These are phyloP conservation scores for Chrysemys picta DNA, from an alignment of 2,113 vertebrate species.

Conservation along the genomic window DNA sequence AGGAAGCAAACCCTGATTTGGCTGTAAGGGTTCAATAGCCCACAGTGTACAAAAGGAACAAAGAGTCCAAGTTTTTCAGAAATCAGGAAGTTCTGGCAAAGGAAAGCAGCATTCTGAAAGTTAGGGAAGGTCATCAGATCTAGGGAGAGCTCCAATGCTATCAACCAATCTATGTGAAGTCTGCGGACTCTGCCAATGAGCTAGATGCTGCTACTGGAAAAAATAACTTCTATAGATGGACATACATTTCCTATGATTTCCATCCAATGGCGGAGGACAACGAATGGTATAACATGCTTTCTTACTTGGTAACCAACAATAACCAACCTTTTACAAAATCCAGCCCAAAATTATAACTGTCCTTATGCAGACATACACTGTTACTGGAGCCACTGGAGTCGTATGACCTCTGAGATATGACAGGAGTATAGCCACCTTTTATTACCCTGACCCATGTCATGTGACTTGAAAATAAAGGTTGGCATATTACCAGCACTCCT, in stretches of 20 bases:
- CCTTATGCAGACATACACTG: background rate
- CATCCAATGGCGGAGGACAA: background rate
- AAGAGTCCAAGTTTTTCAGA: background rate
- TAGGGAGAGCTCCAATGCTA: accelerated
- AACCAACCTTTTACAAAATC: no score
- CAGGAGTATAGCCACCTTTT: no score
- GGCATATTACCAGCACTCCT: background rate
- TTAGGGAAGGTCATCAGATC: background rate
- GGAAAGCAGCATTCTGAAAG: background rate
- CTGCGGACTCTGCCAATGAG: background rate
- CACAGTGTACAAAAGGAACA: background rate
- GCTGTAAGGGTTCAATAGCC: background rate
- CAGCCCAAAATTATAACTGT: background rate
- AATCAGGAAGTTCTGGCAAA: background rate
- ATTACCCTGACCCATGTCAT: background rate
- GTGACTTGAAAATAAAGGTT: background rate
- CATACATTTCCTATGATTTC: background rate
- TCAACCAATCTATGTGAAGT: background rate
- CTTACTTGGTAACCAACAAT: background rate
- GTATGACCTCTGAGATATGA: background rate
- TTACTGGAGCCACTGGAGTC: background rate
- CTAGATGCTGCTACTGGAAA: background rate
- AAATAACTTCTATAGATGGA: background rate
- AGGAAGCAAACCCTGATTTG: background rate
- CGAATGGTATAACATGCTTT: background rate